Percentiles rank a stretch among this genome's conserved stretches.
Evolutionary conservation across 2,113 vertebrate genomes (phyloP).

Genomic region (Bostrychus sinensis): DNA sequence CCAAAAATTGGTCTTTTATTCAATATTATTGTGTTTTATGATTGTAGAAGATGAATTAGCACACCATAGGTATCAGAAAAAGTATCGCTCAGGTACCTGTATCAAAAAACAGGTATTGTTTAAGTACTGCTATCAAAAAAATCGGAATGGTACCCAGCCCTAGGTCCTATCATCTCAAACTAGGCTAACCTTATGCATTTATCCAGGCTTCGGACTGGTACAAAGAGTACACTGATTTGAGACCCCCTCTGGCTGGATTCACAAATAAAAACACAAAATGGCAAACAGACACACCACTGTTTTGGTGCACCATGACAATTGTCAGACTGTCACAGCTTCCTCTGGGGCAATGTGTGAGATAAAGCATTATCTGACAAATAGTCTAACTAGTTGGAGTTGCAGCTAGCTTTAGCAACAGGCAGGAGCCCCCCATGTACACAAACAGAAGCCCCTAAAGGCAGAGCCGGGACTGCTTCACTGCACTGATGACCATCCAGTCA

Average conservation of each 20-base stretch:
- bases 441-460: too few relatives aligned
- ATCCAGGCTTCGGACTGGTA: too few relatives aligned
- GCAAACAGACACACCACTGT: not conserved
- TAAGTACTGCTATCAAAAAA: too few relatives aligned
- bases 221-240: not conserved
- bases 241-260: not conserved
- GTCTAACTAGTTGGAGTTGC: not conserved
- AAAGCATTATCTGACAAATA: not conserved
- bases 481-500: constrained; percentile 34
- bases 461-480: not conserved
- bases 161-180: too few relatives aligned
- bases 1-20: too few relatives aligned
- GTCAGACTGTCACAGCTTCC: not conserved
- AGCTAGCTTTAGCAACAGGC: not conserved
- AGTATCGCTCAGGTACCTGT: too few relatives aligned
- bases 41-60: too few relatives aligned
- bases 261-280: not conserved
- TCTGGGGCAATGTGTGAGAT: not conserved
- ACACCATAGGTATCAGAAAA: too few relatives aligned
- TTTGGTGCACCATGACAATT: not conserved
- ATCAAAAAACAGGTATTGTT: too few relatives aligned
- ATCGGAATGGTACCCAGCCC: too few relatives aligned
- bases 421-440: not conserved
- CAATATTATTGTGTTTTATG: too few relatives aligned
- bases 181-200: too few relatives aligned